Percentiles rank a stretch among this genome's conserved stretches.
Evolutionary conservation across 2,888 invertebrate genomes (phyloP).

Genomic region (Corythucha ciliata): DNA sequence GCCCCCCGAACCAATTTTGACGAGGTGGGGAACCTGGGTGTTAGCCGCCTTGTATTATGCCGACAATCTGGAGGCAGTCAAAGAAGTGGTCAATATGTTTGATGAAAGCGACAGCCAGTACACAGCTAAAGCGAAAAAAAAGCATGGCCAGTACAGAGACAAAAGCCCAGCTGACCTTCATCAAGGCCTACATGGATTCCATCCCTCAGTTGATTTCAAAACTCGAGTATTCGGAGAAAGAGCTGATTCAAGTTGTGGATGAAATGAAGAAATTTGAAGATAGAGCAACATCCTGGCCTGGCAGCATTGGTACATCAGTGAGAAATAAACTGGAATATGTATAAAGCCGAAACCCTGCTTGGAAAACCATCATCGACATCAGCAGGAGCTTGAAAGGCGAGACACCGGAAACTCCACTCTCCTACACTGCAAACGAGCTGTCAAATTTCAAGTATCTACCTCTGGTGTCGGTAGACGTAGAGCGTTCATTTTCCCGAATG

Average conservation of each 20-base stretch:
- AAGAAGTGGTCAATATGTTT: conserved; percentile 7
- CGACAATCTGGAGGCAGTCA: conserved; percentile 3
- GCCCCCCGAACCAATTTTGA: conserved; percentile 22
- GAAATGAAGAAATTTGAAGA: neutral
- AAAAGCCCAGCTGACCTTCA: neutral
- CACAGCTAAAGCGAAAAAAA: conserved; percentile 3
- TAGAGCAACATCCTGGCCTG: neutral
- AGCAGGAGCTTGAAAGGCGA: conserved; percentile 12
- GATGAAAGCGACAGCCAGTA: conserved; percentile 2
- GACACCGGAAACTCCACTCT: conserved; percentile 6
- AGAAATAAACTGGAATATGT: conserved; percentile 9
- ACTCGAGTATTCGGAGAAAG: conserved; percentile 5
- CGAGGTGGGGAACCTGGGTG: conserved; percentile 25
- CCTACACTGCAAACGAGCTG: too few relatives aligned
- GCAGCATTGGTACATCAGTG: conserved; percentile 1
- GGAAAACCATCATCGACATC: neutral
- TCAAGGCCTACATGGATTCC: conserved; percentile 11
- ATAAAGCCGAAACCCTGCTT: conserved; percentile 9
- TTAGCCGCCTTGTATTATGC: conserved; percentile 15
- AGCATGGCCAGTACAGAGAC: neutral
- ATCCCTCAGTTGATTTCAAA: conserved; percentile 8
- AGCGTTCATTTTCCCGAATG: conserved; percentile 7
- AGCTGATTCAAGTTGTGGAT: conserved; percentile 12
- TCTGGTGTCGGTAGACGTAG: conserved; percentile 10
- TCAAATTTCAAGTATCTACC: conserved; percentile 12